A percentile compares a stretch with the other conserved stretches of the same genome.
These are phyloP conservation scores for Copsychus sechellarum DNA, from an alignment of 2,113 vertebrate genomes.

Conservation along the genomic window DNA sequence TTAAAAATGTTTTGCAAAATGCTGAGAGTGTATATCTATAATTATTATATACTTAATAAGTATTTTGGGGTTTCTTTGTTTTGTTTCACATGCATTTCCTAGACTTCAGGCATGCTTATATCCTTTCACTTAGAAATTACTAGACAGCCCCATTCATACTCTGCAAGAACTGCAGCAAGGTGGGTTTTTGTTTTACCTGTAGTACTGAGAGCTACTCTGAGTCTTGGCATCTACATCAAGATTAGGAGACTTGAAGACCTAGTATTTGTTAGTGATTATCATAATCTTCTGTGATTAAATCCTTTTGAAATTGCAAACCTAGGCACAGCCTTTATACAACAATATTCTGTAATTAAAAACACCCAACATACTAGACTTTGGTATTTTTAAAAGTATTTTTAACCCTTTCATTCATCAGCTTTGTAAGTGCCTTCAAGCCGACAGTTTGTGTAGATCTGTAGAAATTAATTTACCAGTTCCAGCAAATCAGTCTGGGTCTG, in stretches of 20 bases:
- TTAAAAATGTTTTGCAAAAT: not conserved
- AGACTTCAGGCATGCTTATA: fast-evolving
- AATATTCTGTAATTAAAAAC: not conserved
- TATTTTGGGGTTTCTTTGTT: not conserved
- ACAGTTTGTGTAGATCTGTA: not conserved
- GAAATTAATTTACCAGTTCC: not conserved
- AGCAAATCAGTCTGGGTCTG: not conserved
- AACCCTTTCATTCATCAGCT: not conserved
- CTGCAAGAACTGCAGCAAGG: not conserved
- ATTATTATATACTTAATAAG: not conserved
- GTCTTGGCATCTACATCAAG: not conserved
- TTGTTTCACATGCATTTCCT: not conserved
- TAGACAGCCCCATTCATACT: not conserved
- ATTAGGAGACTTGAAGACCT: not conserved
- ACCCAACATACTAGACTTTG: not conserved
- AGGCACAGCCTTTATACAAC: not conserved
- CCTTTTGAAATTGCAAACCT: not conserved
- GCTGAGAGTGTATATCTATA: not conserved
- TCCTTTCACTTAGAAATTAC: not conserved
- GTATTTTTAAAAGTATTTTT: not conserved
- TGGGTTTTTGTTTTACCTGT: not conserved
- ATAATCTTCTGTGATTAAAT: not conserved
- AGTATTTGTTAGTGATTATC: not conserved
- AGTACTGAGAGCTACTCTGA: not conserved
- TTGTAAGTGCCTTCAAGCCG: not conserved